Base-by-base conservation (phyloP, 2,113 vertebrate species). In the Centropus bengalensis region DNA sequence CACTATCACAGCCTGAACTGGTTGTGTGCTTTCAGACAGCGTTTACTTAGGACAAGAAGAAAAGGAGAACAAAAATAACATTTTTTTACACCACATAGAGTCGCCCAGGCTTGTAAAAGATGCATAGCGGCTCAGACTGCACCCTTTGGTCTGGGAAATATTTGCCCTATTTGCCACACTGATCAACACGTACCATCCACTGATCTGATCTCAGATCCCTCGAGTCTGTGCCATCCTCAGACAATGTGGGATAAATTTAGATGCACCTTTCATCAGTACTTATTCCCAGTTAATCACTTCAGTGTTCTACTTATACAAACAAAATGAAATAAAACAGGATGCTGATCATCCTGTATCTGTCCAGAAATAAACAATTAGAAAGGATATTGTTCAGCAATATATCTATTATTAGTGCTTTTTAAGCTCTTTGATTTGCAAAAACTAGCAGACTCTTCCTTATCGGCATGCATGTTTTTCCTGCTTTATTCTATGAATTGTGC, bases 401-500 rank as follows among this genome's bases (percentile, higher is more conserved):
- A 64, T 90, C 79, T 91, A 90, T 91, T 95, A 58, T 54, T 91
- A 95, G 62, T 19, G 36, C 27, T 94, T 95, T 83, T 71, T 66
- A 88, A 91, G n/a, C 9, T 93, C 77, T 90, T 93, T 86, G 47
- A 78, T 84, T 86, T 64, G 32, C 15, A 93, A 93, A 87, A 93
- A 28, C 26, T 28, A 91, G 42, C 40, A 62, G 86, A 78, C 38
- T 64, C 28, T 59, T 91, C 45, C 55, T 88, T 82, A 74, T 68
- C 2, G 0, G 63, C 66, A 44, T 15, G 40, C 67, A 33, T 14
- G 27, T n/a, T 82, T 92, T 93, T 78, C 86, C 92, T 75, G 60
- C 44, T 91, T 74, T 75, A 45, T 62, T 86, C 73, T 78, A 45
- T n/a, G 79, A 91, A 68, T 79, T 36, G 23, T 89, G n/a, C 62